Evolutionary conservation across 1,140 invertebrate genomes (phyloP).

Genomic region (Apis mellifera): Amel_HAv3.1 CM009934.2:11855001-11855500

Average conservation of each 20-base stretch:
- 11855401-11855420: slow-evolving; percentile 82
- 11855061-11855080: too few relatives aligned
- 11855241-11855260: slow-evolving; percentile 35
- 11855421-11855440: slow-evolving; percentile 85
- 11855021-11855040: slow-evolving; percentile 74
- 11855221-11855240: slow-evolving; percentile 71
- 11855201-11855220: slow-evolving; percentile 75
- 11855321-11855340: slow-evolving; percentile 86
- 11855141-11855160: slow-evolving; percentile 84
- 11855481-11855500: too few relatives aligned
- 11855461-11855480: too few relatives aligned
- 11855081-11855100: too few relatives aligned
- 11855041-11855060: slow-evolving; percentile 74
- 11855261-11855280: too few relatives aligned
- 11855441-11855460: slow-evolving; percentile 75
- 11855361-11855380: slow-evolving; percentile 70
- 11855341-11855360: slow-evolving; percentile 84
- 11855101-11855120: too few relatives aligned
- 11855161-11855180: slow-evolving; percentile 71
- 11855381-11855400: slow-evolving; percentile 77
- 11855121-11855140: slow-evolving; percentile 81
- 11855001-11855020: slow-evolving; percentile 72
- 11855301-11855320: slow-evolving; percentile 78
- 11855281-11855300: too few relatives aligned
- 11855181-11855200: slow-evolving; percentile 72